Percentiles rank a stretch among this genome's conserved stretches.
Conservation (phyloP, 2,888 invertebrate species). For the Ganaspis brasiliensis region DNA sequence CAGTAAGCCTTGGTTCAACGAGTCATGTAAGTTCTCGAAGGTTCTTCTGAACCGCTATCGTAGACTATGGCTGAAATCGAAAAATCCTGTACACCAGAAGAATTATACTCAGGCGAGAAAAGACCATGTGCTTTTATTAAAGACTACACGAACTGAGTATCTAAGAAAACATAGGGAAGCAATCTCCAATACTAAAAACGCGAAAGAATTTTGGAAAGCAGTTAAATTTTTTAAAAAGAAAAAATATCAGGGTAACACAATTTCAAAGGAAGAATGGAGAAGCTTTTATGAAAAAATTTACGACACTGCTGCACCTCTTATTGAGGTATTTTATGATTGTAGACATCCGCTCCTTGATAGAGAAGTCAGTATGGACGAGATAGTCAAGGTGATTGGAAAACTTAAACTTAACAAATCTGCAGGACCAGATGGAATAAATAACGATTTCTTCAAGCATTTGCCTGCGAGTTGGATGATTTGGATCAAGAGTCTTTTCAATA, state of each 20-base stretch:
- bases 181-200: constrained; percentile 6
- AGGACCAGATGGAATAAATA: constrained; percentile 58
- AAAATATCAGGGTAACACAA: not conserved
- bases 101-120: no score
- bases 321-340: not conserved
- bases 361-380: not conserved
- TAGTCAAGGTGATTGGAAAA: not conserved
- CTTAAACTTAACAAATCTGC: constrained; percentile 55
- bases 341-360: constrained; percentile 29
- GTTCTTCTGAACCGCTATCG: no score
- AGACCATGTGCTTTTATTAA: no score
- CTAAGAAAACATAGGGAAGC: not conserved
- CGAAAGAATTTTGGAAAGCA: constrained; percentile 31
- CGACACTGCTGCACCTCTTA: not conserved
- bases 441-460: constrained; percentile 48
- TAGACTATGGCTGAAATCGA: no score
- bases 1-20: no score
- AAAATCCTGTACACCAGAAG: no score
- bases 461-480: constrained; percentile 31
- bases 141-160: no score
- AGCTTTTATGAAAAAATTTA: constrained; percentile 7
- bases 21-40: no score
- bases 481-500: constrained; percentile 51
- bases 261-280: constrained; percentile 33
- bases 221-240: constrained; percentile 33